phyloP scores from a whole-genome alignment of 2,888 invertebrate genomes.

The Cataglyphis rosenhaueri region DNA sequence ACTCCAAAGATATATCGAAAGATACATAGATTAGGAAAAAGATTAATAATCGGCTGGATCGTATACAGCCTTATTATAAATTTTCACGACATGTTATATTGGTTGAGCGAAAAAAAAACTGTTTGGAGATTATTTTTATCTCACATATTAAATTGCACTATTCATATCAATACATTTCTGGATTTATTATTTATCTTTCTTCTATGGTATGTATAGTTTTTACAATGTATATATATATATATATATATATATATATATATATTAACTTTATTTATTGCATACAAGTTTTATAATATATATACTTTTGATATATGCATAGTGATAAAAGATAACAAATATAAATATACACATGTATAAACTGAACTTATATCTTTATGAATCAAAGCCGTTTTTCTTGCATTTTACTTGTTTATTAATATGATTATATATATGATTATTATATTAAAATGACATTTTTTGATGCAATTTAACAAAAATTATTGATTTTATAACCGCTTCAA shows the following conservation, averaged over 20 bases:
- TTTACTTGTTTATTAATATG: no score
- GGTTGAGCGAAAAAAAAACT: background rate
- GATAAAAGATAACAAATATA: no score
- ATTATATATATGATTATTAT: no score
- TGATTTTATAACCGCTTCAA: no score
- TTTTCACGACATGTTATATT: background rate
- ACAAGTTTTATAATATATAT: no score
- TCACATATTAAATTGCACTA: background rate
- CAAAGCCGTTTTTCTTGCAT: no score
- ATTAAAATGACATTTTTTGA: no score
- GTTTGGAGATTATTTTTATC: background rate
- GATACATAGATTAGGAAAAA: background rate
- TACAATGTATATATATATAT: background rate
- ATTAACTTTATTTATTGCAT: background rate
- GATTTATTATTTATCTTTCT: slow-evolving; percentile 7
- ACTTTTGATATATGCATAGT: no score
- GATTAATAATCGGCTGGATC: background rate
- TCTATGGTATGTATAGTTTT: slow-evolving; percentile 4
- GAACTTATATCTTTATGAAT: no score
- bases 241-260: background rate
- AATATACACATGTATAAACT: no score
- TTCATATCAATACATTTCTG: slow-evolving; percentile 1
- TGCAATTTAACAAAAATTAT: no score
- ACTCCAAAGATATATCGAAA: background rate
- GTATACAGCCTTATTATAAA: background rate